A percentile compares a stretch with the other conserved stretches of the same genome.
Conservation (phyloP, 92 coral and sea anemone genomes). For the Phenganax subtilis region DNA sequence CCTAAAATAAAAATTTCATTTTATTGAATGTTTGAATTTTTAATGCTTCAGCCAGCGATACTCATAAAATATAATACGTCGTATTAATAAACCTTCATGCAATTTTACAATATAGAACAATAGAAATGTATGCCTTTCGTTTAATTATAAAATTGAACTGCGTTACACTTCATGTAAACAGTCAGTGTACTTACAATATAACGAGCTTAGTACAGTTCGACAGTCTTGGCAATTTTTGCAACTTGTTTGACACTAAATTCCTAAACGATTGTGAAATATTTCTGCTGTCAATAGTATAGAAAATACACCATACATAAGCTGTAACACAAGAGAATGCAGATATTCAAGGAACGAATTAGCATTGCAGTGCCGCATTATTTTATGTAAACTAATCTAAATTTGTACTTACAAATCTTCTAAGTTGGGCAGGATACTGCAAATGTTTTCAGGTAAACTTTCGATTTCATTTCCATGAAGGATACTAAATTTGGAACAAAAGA, state of each 20-base stretch:
- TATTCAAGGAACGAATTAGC: neutral
- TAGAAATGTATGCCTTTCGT: too few species aligned
- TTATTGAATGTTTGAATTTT: neutral
- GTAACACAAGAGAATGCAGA: neutral
- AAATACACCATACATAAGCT: neutral
- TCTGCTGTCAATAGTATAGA: neutral
- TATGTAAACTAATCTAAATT: neutral
- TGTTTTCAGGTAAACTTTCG: conserved; percentile 47
- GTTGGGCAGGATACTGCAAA: conserved; percentile 50
- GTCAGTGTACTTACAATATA: neutral
- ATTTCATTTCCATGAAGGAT: conserved; percentile 45
- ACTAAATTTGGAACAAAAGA: conserved; percentile 30
- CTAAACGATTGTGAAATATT: neutral
- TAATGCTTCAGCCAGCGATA: neutral
- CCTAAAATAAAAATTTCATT: conserved; percentile 31
- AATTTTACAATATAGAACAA: too few species aligned
- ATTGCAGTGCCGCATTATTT: neutral
- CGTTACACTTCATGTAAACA: neutral
- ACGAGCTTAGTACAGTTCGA: neutral
- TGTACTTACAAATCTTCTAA: conserved; percentile 66
- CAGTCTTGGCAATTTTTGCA: conserved; percentile 2
- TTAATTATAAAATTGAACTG: too few species aligned
- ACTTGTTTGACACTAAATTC: neutral
- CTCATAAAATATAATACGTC: neutral
- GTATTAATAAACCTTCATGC: too few species aligned